A percentile compares a stretch with the other conserved stretches of the same genome.
Evolutionary conservation across 2,888 invertebrate species (phyloP).

Genomic region (Sycophila texana): DNA sequence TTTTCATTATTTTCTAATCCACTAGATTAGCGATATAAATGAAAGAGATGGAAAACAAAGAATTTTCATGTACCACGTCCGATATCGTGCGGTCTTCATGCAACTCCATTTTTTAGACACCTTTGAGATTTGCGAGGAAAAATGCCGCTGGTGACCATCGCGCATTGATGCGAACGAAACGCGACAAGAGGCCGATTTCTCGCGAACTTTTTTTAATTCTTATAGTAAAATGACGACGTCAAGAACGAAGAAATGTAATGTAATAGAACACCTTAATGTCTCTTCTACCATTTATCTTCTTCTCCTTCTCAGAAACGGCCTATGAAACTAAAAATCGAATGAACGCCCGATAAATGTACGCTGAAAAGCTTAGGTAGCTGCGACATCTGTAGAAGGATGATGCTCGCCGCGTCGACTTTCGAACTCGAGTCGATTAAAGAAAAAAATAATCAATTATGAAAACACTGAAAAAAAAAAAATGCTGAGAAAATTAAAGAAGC

Average conservation of each 20-base stretch:
- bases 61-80: constrained; percentile 9
- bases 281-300: constrained; percentile 25
- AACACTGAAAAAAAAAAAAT: constrained; percentile 32
- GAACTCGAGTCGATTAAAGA: constrained; percentile 33
- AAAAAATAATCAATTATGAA: constrained; percentile 39
- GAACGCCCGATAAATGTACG: constrained; percentile 27
- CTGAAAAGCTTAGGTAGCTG: constrained; percentile 33
- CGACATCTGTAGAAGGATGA: constrained; percentile 31
- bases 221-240: constrained; percentile 8
- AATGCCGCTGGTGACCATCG: constrained; percentile 31
- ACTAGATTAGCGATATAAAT: background rate
- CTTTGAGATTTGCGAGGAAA: constrained; percentile 35
- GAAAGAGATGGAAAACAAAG: constrained; percentile 3
- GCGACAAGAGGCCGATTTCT: constrained; percentile 30
- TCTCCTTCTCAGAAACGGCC: constrained; percentile 54
- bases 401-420: constrained; percentile 27
- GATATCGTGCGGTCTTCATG: background rate
- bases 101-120: constrained; percentile 25
- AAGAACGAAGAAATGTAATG: constrained; percentile 19
- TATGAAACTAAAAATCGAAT: constrained; percentile 37
- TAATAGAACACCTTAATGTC: constrained; percentile 15
- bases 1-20: constrained; percentile 31
- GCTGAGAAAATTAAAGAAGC: constrained; percentile 17
- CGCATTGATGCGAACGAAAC: constrained; percentile 2
- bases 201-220: constrained; percentile 29